A percentile compares a stretch with the other conserved stretches of the same genome.
Conservation (phyloP, 2,888 invertebrate species). For the Melanophora roralis region DNA sequence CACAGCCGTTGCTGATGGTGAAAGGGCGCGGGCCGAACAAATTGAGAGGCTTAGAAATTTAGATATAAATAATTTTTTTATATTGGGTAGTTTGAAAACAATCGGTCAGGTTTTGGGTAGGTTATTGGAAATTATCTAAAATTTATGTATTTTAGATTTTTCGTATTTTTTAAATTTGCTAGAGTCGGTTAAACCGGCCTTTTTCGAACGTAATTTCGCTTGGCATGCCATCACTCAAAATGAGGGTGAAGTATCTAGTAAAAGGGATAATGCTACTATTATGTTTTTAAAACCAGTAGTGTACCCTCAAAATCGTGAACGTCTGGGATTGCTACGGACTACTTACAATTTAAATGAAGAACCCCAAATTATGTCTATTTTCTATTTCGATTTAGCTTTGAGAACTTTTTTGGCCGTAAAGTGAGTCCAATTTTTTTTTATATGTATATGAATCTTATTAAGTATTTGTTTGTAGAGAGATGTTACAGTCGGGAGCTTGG, state of each 20-base stretch:
- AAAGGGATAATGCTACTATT: constrained; percentile 86
- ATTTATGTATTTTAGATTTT: not conserved
- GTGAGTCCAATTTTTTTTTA: constrained; percentile 77
- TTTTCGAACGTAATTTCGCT: constrained; percentile 89
- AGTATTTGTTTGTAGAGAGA: constrained; percentile 79
- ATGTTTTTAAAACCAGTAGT: constrained; percentile 86
- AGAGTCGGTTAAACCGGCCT: constrained; percentile 84
- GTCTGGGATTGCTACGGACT: constrained; percentile 83
- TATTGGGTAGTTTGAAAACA: constrained; percentile 85
- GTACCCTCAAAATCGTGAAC: constrained; percentile 83
- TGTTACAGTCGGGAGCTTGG: constrained; percentile 85
- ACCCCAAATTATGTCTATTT: constrained; percentile 88
- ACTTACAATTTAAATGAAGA: constrained; percentile 84
- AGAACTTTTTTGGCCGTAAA: constrained; percentile 85
- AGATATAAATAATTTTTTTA: constrained; percentile 93
- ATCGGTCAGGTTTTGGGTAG: constrained; percentile 84
- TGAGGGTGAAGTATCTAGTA: constrained; percentile 85
- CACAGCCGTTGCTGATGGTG: constrained; percentile 80
- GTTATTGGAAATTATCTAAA: not conserved
- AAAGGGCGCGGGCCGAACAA: constrained; percentile 81
- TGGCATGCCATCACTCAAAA: constrained; percentile 91
- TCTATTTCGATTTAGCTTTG: constrained; percentile 91
- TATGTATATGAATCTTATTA: not conserved
- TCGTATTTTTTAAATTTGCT: not conserved
- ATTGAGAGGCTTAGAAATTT: constrained; percentile 85